Evolutionary conservation across 2,113 vertebrate genomes (phyloP), one percentile per base, ranked within the genome.

Genomic region (Puntigrus tetrazona): DNA sequence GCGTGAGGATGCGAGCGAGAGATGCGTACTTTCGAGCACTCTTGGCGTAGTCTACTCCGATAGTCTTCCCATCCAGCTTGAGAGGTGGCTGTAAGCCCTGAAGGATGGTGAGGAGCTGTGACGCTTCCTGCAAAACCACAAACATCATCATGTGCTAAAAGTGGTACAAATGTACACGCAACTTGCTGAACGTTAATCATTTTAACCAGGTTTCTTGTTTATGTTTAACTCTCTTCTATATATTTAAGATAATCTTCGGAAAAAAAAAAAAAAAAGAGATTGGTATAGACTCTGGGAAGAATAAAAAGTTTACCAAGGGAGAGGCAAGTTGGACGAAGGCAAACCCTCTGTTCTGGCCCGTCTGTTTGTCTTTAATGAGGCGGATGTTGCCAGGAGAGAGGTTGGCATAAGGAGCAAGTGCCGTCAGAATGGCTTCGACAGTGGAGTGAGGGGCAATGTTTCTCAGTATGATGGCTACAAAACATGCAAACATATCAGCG

Each of bases 341-440:
- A 91, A 99, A 99, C 25, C 98, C 98, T 92, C 98, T 94, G 86
- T 99, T 99, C 86, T 98, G 97, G 79, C 98, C 97, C 0, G 98
- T 99, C 91, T 98, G 97, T 88, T 98, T 98, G 93, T 99, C 98
- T 91, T 99, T 99, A 92, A 99, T 99, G 83, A 99, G 97, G 25
- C 98, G 96, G 89, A 99, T 98, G 84, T 99, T 99, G 92, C 96
- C 96, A 8, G 97, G 94, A 47, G 97, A 96, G 82, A 99, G 94
- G 85, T 97, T 98, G 0, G 97, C 98, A n/a, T 98, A 99, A 0
- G 98, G 98, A 84, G 97, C 96, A 84, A 99, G 90, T 0, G 96
- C 95, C 22, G 95, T 93, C 95, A 99, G 96, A 86, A 99, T 98
- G 88, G 97, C 97, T 83, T 99, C 98, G 90, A 99, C 96, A 1